Evolutionary conservation across 2,888 invertebrate genomes (phyloP).

Genomic region (Orgyia antiqua): DNA sequence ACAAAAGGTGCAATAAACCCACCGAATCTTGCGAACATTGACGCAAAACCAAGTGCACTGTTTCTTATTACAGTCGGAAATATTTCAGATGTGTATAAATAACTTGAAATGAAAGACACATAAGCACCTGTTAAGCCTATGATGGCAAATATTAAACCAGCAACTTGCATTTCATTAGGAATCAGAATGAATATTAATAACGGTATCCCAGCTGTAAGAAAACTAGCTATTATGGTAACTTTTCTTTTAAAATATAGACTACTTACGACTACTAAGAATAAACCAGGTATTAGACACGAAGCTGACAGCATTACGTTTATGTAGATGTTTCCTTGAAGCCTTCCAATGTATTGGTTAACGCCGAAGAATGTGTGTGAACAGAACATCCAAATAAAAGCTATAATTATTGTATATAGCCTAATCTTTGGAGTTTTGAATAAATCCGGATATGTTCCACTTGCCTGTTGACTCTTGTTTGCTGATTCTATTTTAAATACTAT

Average conservation of each 20-base stretch:
- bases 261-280: slow-evolving; percentile 46
- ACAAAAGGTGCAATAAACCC: slow-evolving; percentile 84
- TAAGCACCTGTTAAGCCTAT: slow-evolving; percentile 86
- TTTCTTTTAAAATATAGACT: slow-evolving; percentile 50
- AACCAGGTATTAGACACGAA: slow-evolving; percentile 42
- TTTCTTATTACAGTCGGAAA: slow-evolving; percentile 89
- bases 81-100: slow-evolving; percentile 87
- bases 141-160: slow-evolving; percentile 83
- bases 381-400: slow-evolving; percentile 86
- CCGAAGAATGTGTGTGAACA: slow-evolving; percentile 91
- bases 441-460: slow-evolving; percentile 61
- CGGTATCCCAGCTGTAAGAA: slow-evolving; percentile 44
- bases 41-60: slow-evolving; percentile 86
- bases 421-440: slow-evolving; percentile 83
- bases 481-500: slow-evolving; percentile 50
- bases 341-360: slow-evolving; percentile 87
- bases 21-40: slow-evolving; percentile 82
- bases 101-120: slow-evolving; percentile 81
- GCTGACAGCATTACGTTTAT: slow-evolving; percentile 87
- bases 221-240: slow-evolving; percentile 45
- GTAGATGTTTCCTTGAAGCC: slow-evolving; percentile 87
- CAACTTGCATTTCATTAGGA: slow-evolving; percentile 36
- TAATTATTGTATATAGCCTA: slow-evolving; percentile 81
- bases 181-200: slow-evolving; percentile 55
- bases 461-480: slow-evolving; percentile 28